A percentile compares a stretch with the other conserved stretches of the same genome.
phyloP scores from a whole-genome alignment of 2,888 invertebrate genomes.

The Allygus modestus region DNA sequence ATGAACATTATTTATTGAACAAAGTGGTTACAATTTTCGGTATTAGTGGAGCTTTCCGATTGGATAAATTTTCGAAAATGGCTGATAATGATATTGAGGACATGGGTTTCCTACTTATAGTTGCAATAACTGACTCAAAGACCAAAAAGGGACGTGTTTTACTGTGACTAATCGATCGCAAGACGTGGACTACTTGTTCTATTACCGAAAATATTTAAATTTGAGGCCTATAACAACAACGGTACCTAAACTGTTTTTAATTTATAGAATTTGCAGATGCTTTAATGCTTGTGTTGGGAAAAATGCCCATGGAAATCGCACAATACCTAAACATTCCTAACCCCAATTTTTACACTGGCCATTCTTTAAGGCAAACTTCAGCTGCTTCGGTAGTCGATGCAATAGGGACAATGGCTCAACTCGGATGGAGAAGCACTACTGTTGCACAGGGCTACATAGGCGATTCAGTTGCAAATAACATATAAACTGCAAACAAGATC shows the following conservation, averaged over 20 bases:
- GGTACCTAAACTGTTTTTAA: slow-evolving; percentile 63
- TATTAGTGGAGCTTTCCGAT: slow-evolving; percentile 67
- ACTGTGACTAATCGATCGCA: background rate
- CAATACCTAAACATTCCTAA: slow-evolving; percentile 66
- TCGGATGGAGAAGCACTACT: background rate
- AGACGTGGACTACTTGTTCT: background rate
- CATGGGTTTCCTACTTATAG: background rate
- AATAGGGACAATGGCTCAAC: background rate
- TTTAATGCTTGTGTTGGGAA: slow-evolving; percentile 66
- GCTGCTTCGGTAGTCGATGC: slow-evolving; percentile 63
- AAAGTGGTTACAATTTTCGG: slow-evolving; percentile 66
- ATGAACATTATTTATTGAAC: slow-evolving; percentile 39
- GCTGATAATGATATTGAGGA: slow-evolving; percentile 62
- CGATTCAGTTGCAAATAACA: background rate
- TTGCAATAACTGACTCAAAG: background rate
- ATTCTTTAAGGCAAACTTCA: slow-evolving; percentile 66
- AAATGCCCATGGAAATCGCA: slow-evolving; percentile 68
- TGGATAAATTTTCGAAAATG: slow-evolving; percentile 66
- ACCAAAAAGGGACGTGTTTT: background rate
- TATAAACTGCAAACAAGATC: background rate
- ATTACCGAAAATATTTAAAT: slow-evolving; percentile 35
- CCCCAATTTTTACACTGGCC: slow-evolving; percentile 67
- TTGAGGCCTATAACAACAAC: slow-evolving; percentile 67
- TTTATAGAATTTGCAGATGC: slow-evolving; percentile 67
- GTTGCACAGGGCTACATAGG: background rate